These are phyloP conservation scores for Cydia pomonella DNA, from an alignment of 1,140 invertebrate species.

Conservation along the genomic window DNA sequence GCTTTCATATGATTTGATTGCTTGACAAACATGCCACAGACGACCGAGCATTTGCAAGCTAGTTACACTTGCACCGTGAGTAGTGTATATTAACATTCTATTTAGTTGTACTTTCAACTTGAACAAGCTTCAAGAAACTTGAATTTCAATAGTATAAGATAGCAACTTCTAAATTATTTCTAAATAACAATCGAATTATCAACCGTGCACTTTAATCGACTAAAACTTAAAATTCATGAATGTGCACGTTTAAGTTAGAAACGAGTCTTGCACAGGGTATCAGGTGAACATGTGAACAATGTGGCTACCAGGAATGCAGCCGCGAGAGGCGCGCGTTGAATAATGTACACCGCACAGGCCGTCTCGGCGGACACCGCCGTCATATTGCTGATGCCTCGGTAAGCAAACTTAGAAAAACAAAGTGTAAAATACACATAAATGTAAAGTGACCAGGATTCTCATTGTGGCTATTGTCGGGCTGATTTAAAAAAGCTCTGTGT, in stretches of 20 bases:
- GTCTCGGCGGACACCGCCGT: constrained; percentile 40
- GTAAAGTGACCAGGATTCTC: constrained; percentile 6
- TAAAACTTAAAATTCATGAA: constrained; percentile 28
- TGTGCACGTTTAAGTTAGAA: constrained; percentile 15
- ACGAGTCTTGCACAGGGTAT: constrained; percentile 37
- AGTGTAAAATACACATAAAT: constrained; percentile 23
- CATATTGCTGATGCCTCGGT: constrained; percentile 41
- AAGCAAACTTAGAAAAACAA: constrained; percentile 38
- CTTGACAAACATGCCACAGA: too few relatives aligned
- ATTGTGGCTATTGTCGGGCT: constrained; percentile 12
- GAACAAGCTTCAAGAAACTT: background rate
- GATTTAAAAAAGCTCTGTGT: constrained; percentile 3
- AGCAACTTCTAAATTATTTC: background rate
- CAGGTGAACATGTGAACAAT: constrained; percentile 52
- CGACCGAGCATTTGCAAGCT: too few relatives aligned
- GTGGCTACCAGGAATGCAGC: constrained; percentile 50
- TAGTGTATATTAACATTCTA: too few relatives aligned
- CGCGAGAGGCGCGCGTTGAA: constrained; percentile 52
- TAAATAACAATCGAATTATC: constrained; percentile 13
- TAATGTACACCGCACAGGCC: constrained; percentile 48
- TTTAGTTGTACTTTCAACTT: background rate
- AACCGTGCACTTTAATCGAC: background rate
- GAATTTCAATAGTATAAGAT: background rate
- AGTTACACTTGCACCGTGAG: too few relatives aligned
- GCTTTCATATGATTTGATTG: too few relatives aligned